A percentile compares a stretch with the other conserved stretches of the same genome.
Conservation (phyloP, 2,888 invertebrate genomes). For the Hydropsyche betteni region DNA sequence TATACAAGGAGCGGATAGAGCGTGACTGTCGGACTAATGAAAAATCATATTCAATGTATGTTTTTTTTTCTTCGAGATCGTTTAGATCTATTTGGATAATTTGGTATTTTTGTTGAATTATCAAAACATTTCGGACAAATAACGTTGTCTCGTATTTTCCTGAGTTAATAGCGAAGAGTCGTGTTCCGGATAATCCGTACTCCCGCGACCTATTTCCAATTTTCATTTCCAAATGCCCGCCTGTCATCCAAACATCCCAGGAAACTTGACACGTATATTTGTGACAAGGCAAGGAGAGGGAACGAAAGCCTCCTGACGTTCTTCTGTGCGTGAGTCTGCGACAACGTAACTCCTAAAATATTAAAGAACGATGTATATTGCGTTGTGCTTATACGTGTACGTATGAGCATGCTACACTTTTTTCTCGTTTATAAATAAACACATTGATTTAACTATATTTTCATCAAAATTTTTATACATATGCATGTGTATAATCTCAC, state of each 20-base stretch:
- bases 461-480: too few relatives aligned
- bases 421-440: too few relatives aligned
- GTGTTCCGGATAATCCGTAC: conserved; percentile 44
- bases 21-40: neutral
- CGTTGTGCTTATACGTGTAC: neutral
- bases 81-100: too few relatives aligned
- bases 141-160: conserved; percentile 34
- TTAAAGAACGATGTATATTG: conserved; percentile 15
- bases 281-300: conserved; percentile 45
- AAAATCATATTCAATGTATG: too few relatives aligned
- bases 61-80: too few relatives aligned
- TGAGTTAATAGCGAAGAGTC: conserved; percentile 41
- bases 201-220: conserved; percentile 51
- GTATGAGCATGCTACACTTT: neutral
- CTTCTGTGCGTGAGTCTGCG: conserved; percentile 29
- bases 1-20: neutral
- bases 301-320: conserved; percentile 31
- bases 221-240: conserved; percentile 51
- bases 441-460: too few relatives aligned
- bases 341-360: conserved; percentile 37
- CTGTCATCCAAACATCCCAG: conserved; percentile 49
- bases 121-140: too few relatives aligned
- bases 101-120: too few relatives aligned
- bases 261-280: conserved; percentile 52
- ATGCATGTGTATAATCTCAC: too few relatives aligned